Conservation (phyloP, 2,113 vertebrate genomes). For the Cynopterus brachyotis region DNA sequence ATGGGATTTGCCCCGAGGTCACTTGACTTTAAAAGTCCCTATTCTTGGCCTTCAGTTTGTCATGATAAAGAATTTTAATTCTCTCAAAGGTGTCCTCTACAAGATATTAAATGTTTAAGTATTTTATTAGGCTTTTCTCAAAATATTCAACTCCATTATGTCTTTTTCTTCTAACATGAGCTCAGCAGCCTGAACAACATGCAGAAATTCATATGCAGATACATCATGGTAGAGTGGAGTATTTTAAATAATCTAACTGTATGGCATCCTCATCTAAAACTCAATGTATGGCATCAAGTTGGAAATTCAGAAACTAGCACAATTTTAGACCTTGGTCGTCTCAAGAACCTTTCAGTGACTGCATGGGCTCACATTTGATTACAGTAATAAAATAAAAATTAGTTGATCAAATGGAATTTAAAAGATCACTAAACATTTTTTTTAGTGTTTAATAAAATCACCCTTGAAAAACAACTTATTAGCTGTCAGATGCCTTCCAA, state of each 20-base stretch:
- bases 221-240: not conserved
- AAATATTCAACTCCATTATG: not conserved
- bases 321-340: not conserved
- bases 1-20: not conserved
- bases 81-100: not conserved
- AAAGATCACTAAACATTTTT: slow-evolving; percentile 30
- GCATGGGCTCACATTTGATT: slow-evolving; percentile 1
- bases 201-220: not conserved
- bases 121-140: not conserved
- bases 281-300: not conserved
- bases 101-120: not conserved
- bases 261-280: not conserved
- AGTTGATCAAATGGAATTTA: slow-evolving; percentile 39
- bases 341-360: not conserved
- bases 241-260: not conserved
- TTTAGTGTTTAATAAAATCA: slow-evolving; percentile 37
- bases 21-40: not conserved
- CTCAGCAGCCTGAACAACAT: not conserved
- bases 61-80: not conserved
- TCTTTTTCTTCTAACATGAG: not conserved
- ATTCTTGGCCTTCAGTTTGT: not conserved
- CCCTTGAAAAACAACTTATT: slow-evolving; percentile 50
- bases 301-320: not conserved
- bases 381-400: slow-evolving; percentile 36
- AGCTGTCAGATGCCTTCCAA: slow-evolving; percentile 44